Conservation (phyloP, 2,888 invertebrate species). For the Corythucha ciliata region DNA sequence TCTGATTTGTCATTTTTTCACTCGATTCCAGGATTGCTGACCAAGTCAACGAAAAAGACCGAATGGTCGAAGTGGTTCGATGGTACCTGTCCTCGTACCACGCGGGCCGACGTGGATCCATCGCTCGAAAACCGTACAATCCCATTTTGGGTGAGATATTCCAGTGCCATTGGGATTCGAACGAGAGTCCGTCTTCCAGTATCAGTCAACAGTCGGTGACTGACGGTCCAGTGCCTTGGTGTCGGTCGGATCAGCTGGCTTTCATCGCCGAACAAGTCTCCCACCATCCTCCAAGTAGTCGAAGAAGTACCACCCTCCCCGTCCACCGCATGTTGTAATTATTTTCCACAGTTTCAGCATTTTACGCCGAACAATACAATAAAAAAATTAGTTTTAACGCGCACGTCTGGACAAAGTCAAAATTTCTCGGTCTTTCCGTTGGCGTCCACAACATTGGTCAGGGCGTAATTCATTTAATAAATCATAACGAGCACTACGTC, state of each 20-base stretch:
- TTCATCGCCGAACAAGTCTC: constrained; percentile 98
- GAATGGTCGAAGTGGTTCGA: constrained; percentile 86
- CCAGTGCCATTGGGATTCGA: constrained; percentile 68
- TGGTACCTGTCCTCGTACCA: constrained; percentile 99
- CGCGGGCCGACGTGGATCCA: constrained; percentile 91
- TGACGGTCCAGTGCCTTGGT: constrained; percentile 89
- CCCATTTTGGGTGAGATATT: constrained; percentile 96
- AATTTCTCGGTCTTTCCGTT: constrained; percentile 94
- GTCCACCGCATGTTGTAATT: not conserved
- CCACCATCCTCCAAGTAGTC: constrained; percentile 94
- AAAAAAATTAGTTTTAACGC: constrained; percentile 88
- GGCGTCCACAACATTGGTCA: constrained; percentile 97
- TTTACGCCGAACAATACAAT: constrained; percentile 93
- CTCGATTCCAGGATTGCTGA: constrained; percentile 69
- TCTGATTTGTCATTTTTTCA: no score
- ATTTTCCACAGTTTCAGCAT: constrained; percentile 89
- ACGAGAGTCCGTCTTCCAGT: no score
- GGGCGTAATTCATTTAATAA: constrained; percentile 80
- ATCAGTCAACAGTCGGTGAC: constrained; percentile 45
- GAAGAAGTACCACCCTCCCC: not conserved
- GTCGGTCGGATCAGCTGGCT: constrained; percentile 72
- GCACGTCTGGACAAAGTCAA: constrained; percentile 98
- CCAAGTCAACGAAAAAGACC: constrained; percentile 69
- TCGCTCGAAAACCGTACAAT: constrained; percentile 98
- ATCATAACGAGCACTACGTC: constrained; percentile 87